Evolutionary conservation across 1,140 invertebrate genomes (phyloP).

Genomic region (Formica exsecta): DNA sequence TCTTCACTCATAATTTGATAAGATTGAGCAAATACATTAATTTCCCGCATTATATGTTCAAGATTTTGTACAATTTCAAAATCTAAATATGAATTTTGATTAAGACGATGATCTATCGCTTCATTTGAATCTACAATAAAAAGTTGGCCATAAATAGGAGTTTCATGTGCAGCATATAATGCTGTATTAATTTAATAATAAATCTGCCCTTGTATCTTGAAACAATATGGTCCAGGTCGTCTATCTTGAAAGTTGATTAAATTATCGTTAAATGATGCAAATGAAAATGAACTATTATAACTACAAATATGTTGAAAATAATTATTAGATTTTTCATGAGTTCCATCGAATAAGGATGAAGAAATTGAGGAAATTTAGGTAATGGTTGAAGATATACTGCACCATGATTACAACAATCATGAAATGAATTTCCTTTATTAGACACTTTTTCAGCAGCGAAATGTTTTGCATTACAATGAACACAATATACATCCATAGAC

Average conservation of each 20-base stretch:
- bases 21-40: background rate
- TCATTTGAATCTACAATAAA: background rate
- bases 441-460: background rate
- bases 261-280: slow-evolving; percentile 14
- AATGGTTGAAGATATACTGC: background rate
- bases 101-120: background rate
- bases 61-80: background rate
- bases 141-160: background rate
- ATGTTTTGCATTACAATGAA: background rate
- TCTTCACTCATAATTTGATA: slow-evolving; percentile 6
- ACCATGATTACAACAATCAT: background rate
- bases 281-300: slow-evolving; percentile 1
- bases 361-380: background rate
- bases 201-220: too few species aligned
- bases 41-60: background rate
- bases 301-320: background rate
- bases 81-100: background rate
- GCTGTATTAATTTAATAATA: background rate
- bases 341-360: background rate
- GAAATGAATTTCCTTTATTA: background rate
- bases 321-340: slow-evolving; percentile 2
- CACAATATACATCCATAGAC: background rate
- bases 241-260: background rate
- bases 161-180: background rate
- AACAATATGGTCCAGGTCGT: background rate